Conservation (phyloP, 2,113 vertebrate genomes). For the Fregetta grallaria region DNA sequence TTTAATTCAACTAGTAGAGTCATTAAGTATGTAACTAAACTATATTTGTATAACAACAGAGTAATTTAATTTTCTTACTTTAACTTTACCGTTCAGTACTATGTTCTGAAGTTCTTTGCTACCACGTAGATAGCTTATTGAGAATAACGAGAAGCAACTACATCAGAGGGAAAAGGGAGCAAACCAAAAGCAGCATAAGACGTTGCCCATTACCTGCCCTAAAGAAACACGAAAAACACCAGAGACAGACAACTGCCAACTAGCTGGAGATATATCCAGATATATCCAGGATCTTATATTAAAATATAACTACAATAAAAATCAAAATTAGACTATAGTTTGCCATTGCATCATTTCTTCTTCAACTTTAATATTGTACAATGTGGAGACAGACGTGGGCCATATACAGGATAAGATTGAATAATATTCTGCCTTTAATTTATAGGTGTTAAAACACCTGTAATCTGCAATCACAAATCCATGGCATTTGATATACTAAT, state of each 20-base stretch:
- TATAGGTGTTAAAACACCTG: not conserved
- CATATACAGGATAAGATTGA: not conserved
- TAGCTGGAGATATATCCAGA: not conserved
- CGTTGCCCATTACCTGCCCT: not conserved
- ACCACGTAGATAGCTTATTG: not conserved
- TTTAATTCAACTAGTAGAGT: not conserved
- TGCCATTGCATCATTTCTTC: not conserved
- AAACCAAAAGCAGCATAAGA: not conserved
- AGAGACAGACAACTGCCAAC: not conserved
- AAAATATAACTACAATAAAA: not conserved
- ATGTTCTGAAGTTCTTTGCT: not conserved
- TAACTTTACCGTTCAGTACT: not conserved
- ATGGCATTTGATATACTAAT: not conserved
- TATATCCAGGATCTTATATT: not conserved
- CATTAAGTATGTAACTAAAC: not conserved
- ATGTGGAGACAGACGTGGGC: not conserved
- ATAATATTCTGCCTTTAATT: not conserved
- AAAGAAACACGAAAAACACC: not conserved
- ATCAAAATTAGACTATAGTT: not conserved
- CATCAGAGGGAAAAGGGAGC: not conserved
- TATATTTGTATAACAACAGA: not conserved
- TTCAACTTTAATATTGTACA: not conserved
- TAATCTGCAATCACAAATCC: not conserved
- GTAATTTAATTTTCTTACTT: not conserved
- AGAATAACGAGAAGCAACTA: not conserved